A percentile compares a stretch with the other conserved stretches of the same genome.
phyloP scores from a whole-genome alignment of 1,140 invertebrate species.

The Rhynchophorus ferrugineus region DNA sequence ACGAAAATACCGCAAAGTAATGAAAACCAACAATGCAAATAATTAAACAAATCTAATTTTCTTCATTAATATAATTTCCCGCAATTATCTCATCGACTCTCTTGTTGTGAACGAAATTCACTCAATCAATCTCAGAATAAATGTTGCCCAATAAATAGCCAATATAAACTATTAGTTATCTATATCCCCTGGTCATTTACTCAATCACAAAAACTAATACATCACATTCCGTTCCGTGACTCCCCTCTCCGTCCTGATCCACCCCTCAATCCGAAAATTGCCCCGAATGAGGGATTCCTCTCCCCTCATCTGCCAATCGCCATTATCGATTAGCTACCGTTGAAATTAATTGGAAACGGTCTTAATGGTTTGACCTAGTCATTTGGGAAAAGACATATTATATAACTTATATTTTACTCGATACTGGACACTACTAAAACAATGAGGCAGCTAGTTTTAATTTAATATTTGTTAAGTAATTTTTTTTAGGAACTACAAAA shows the following conservation, averaged over 20 bases:
- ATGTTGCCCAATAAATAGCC: slow-evolving; percentile 11
- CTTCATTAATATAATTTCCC: background rate
- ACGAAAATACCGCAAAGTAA: too few relatives aligned
- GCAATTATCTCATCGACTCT: background rate
- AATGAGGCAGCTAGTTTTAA: too few relatives aligned
- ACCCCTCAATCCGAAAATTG: too few relatives aligned
- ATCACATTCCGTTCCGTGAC: slow-evolving; percentile 1
- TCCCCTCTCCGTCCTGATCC: too few relatives aligned
- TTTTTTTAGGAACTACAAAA: too few relatives aligned
- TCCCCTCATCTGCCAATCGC: too few relatives aligned
- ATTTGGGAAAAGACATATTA: slow-evolving; percentile 7
- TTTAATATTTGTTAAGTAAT: too few relatives aligned
- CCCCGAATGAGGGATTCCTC: too few relatives aligned
- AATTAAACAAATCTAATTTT: background rate
- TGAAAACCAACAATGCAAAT: too few relatives aligned
- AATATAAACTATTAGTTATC: slow-evolving; percentile 3
- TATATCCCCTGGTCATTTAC: slow-evolving; percentile 14
- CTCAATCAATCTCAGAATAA: background rate
- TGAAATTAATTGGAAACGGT: slow-evolving; percentile 12
- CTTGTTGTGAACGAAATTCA: background rate
- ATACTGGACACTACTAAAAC: too few relatives aligned
- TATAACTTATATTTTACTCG: too few relatives aligned
- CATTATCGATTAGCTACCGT: slow-evolving; percentile 15
- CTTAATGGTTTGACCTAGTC: slow-evolving; percentile 1
- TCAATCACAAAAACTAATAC: slow-evolving; percentile 13